phyloP scores from a whole-genome alignment of 2,888 invertebrate species.

The Physocephala rufipes region DNA sequence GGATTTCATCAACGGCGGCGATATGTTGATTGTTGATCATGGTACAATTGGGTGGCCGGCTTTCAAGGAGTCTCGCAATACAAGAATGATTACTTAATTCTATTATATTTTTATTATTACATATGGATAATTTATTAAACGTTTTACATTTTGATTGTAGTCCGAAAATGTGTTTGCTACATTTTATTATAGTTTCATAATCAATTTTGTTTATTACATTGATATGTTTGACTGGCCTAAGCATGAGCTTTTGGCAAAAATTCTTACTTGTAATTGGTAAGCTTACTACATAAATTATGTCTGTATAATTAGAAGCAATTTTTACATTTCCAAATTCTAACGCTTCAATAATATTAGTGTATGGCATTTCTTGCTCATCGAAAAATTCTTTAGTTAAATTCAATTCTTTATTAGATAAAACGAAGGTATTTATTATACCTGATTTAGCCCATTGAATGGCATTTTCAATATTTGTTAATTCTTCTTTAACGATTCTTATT shows the following conservation, averaged over 20 bases:
- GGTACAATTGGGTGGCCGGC: background rate
- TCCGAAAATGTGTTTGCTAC: slow-evolving; percentile 31
- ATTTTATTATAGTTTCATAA: slow-evolving; percentile 35
- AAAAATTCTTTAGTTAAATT: slow-evolving; percentile 37
- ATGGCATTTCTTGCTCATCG: slow-evolving; percentile 40
- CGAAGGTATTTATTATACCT: slow-evolving; percentile 42
- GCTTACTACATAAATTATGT: slow-evolving; percentile 40
- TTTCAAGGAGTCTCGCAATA: background rate
- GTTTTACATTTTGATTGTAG: slow-evolving; percentile 37
- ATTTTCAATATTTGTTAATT: slow-evolving; percentile 39
- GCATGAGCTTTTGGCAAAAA: slow-evolving; percentile 37
- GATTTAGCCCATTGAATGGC: slow-evolving; percentile 43
- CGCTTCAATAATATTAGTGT: slow-evolving; percentile 39
- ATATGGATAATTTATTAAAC: slow-evolving; percentile 41
- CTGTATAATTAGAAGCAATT: slow-evolving; percentile 37
- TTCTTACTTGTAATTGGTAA: slow-evolving; percentile 34
- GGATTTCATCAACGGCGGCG: too few relatives aligned
- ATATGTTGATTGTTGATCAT: slow-evolving; percentile 3
- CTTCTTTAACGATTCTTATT: slow-evolving; percentile 41
- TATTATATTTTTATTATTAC: slow-evolving; percentile 36
- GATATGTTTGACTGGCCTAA: slow-evolving; percentile 39
- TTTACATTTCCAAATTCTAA: slow-evolving; percentile 39
- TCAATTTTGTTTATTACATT: slow-evolving; percentile 38
- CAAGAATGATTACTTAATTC: background rate
- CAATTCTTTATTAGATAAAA: slow-evolving; percentile 41